A percentile compares a stretch with the other conserved stretches of the same genome.
Conservation (phyloP, 2,797 vertebrate genomes). For the Cirrhinus mrigala region DNA sequence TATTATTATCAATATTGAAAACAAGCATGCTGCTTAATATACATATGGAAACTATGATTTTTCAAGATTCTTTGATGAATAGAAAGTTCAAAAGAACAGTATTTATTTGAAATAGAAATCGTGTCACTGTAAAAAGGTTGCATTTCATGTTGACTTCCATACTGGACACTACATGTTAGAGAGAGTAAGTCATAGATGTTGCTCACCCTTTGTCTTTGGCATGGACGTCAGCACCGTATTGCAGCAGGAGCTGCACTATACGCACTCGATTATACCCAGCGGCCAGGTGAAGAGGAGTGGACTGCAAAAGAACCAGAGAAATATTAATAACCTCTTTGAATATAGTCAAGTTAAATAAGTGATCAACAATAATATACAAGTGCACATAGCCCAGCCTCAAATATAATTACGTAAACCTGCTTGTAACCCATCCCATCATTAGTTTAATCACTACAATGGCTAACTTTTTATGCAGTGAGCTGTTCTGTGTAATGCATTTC, state of each 20-base stretch:
- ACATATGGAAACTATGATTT: background rate
- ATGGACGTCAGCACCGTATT: slow-evolving; percentile 97
- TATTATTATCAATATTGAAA: background rate
- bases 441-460: background rate
- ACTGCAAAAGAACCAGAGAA: slow-evolving; percentile 78
- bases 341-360: background rate
- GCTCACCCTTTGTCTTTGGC: slow-evolving; percentile 98
- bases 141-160: background rate
- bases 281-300: slow-evolving; percentile 96
- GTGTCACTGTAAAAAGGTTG: background rate
- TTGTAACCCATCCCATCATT: background rate
- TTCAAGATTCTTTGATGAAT: background rate
- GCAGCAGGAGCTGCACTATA: slow-evolving; percentile 97
- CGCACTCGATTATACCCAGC: slow-evolving; percentile 98
- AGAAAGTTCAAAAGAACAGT: too few relatives aligned
- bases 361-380: background rate
- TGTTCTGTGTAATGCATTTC: background rate
- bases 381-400: background rate
- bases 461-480: background rate
- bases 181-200: background rate
- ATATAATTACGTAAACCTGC: background rate
- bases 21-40: background rate
- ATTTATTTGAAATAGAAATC: background rate
- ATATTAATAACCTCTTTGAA: background rate
- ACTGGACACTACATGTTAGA: background rate